These are phyloP conservation scores for Phengaris alcon DNA, from an alignment of 2,888 invertebrate species.

Conservation along the genomic window DNA sequence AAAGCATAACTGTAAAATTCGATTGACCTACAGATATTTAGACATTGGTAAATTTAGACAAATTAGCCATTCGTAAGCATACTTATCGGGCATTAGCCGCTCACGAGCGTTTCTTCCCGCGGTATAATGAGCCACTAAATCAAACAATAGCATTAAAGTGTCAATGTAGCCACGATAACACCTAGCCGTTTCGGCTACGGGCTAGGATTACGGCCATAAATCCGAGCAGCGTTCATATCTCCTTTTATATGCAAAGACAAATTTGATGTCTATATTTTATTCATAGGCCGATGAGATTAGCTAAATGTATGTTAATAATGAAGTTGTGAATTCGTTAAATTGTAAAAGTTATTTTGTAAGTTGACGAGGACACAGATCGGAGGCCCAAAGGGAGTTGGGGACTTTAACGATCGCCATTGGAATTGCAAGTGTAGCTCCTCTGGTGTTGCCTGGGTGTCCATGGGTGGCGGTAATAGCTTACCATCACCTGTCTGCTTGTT, in stretches of 20 bases:
- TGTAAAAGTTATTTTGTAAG: neutral
- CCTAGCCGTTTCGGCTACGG: conserved; percentile 73
- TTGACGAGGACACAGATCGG: too few species aligned
- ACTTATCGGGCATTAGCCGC: conserved; percentile 48
- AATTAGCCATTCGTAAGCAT: conserved; percentile 22
- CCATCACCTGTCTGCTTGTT: too few species aligned
- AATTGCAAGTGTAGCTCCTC: too few species aligned
- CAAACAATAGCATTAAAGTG: conserved; percentile 80
- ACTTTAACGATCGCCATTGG: too few species aligned
- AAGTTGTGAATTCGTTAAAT: neutral
- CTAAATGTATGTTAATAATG: neutral
- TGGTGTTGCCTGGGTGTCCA: too few species aligned
- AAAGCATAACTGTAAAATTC: neutral
- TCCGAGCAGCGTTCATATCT: conserved; percentile 58
- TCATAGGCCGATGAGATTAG: neutral
- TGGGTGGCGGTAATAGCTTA: too few species aligned
- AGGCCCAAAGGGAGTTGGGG: too few species aligned
- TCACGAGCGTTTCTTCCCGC: conserved; percentile 69
- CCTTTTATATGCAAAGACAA: conserved; percentile 49
- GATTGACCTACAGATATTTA: conserved; percentile 17
- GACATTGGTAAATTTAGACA: conserved; percentile 26
- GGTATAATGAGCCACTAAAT: conserved; percentile 76
- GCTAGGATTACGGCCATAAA: conserved; percentile 75
- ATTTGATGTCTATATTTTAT: conserved; percentile 16
- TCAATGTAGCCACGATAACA: conserved; percentile 75